Conservation (phyloP, 2,888 invertebrate species). For the Epirrhoe tristata region DNA sequence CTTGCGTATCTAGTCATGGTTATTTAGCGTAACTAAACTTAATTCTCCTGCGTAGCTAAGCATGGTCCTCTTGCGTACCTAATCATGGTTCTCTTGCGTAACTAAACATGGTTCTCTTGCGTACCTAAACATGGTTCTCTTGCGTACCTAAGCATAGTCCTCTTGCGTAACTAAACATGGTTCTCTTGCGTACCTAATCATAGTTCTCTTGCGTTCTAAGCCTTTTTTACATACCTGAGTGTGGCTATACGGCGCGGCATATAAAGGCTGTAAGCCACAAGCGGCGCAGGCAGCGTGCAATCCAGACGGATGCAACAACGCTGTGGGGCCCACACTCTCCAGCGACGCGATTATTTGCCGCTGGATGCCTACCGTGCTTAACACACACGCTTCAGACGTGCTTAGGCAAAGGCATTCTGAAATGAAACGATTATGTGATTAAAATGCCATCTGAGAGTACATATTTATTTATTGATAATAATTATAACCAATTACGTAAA, state of each 20-base stretch:
- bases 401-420: slow-evolving; percentile 86
- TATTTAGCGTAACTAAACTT: no score
- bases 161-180: no score
- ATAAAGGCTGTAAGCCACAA: slow-evolving; percentile 86
- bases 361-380: slow-evolving; percentile 87
- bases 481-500: no score
- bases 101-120: no score
- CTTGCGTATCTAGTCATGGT: no score
- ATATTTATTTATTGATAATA: no score
- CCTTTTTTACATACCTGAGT: slow-evolving; percentile 53
- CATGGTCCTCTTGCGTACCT: no score
- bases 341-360: slow-evolving; percentile 86
- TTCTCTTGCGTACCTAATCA: no score
- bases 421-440: slow-evolving; percentile 5
- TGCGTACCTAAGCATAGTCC: neutral
- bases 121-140: neutral
- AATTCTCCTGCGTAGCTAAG: no score
- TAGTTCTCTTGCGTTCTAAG: no score
- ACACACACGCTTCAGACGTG: slow-evolving; percentile 74
- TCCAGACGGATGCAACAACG: slow-evolving; percentile 86
- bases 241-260: slow-evolving; percentile 54
- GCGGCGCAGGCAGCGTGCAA: slow-evolving; percentile 84
- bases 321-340: slow-evolving; percentile 85
- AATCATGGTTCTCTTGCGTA: no score
- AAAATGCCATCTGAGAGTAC: no score